phyloP scores from a whole-genome alignment of 2,113 vertebrate genomes.

The Neogobius melanostomus region DNA sequence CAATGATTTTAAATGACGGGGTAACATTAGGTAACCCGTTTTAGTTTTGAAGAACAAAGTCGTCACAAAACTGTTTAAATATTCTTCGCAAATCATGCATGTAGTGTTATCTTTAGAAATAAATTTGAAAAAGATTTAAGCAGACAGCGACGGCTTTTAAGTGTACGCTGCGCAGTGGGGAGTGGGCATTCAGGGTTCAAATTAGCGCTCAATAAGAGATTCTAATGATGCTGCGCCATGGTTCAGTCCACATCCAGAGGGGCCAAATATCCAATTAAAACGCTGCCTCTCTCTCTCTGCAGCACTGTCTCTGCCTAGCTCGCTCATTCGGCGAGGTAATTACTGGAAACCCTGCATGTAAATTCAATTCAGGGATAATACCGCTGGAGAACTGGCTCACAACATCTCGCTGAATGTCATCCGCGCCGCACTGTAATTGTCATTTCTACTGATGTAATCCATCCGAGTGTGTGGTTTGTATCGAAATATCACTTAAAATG shows the following conservation, averaged over 20 bases:
- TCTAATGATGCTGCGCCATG: slow-evolving; percentile 73
- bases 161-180: slow-evolving; percentile 59
- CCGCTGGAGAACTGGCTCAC: slow-evolving; percentile 48
- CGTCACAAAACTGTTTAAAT: slow-evolving; percentile 32
- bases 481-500: slow-evolving; percentile 38
- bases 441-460: slow-evolving; percentile 41
- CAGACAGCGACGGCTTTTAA: slow-evolving; percentile 64
- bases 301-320: not conserved
- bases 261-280: slow-evolving; percentile 79
- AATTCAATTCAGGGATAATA: slow-evolving; percentile 67
- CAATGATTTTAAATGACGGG: slow-evolving; percentile 21
- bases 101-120: slow-evolving; percentile 51
- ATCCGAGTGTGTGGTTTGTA: slow-evolving; percentile 24
- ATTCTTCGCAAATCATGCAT: slow-evolving; percentile 33
- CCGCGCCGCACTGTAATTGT: slow-evolving; percentile 30
- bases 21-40: not conserved
- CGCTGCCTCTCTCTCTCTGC: slow-evolving; percentile 20
- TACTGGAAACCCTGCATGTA: slow-evolving; percentile 69
- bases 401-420: slow-evolving; percentile 62
- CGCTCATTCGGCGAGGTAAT: slow-evolving; percentile 60
- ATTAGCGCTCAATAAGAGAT: slow-evolving; percentile 70
- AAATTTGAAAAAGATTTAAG: slow-evolving; percentile 46
- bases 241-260: slow-evolving; percentile 77
- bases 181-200: slow-evolving; percentile 69
- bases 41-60: slow-evolving; percentile 17